Evolutionary conservation across 1,140 invertebrate species (phyloP), one percentile per base, ranked within the genome.

Genomic region (Drosophila insularis): DNA sequence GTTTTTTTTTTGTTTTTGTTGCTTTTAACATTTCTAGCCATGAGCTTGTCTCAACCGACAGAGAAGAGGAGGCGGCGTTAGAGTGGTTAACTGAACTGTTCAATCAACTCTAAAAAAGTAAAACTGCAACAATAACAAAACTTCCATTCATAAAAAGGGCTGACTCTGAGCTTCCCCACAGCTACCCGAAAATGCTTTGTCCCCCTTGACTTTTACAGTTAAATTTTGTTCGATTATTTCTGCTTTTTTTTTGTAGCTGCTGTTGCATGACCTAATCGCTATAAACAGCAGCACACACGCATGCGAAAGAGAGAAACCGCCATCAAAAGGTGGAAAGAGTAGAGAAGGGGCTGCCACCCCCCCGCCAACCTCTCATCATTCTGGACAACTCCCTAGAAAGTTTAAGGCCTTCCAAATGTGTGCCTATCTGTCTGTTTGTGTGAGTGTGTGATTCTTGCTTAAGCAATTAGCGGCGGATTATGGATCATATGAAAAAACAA

Each of bases 211-310:
- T 35, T 1, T 11, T 35, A 35, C 2, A 27, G 43, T 50, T 50
- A 11, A 21, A 50, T 50, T 50, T 50, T 50, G 43, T 50, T 50
- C 43, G 43, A 50, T 50, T 46, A 55, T 76, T 63, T 81, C 63
- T 71, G 72, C 65, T 63, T 68, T 78, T 70, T 65, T 63, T 54
- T 62, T 70, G 63, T 62, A 69, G 72, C 71, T 74, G 74, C 66
- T 82, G 66, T 84, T 80, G 84, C 80, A 89, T 89, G 84, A 89
- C 80, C 84, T 89, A 89, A 89, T 89, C 84, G 84, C 70, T 89
- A 80, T 74, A 65, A 62, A 71, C 63, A 60, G 68, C 63, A 60
- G 68, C 66, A 69, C 65, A 71, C 43, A 50, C 76, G 68, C 74
- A 81, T 76, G 68, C 71, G 78, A 80, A 80, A 81, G 63, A 40